Evolutionary conservation across 2,888 invertebrate species (phyloP).

Genomic region (Aspidapion aeneum): DNA sequence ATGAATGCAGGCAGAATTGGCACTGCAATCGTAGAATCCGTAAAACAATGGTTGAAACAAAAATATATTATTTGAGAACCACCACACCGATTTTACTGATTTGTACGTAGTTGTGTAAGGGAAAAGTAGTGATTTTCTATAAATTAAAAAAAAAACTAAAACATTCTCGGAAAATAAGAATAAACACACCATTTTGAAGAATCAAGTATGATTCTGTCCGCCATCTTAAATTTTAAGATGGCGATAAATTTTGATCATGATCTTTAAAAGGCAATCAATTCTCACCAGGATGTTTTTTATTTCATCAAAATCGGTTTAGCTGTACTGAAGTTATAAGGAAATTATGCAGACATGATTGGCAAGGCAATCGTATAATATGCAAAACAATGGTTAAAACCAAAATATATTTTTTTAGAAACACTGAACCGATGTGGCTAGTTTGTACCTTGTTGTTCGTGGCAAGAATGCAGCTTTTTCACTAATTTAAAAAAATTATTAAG

Average conservation of each 20-base stretch:
- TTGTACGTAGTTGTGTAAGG: not conserved
- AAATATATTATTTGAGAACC: not conserved
- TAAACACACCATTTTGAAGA: not conserved
- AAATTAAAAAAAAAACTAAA: no score
- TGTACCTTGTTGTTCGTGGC: no score
- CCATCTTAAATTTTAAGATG: not conserved
- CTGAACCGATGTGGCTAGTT: not conserved
- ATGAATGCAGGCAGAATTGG: no score
- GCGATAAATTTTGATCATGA: not conserved
- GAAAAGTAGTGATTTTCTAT: not conserved
- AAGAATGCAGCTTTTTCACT: no score
- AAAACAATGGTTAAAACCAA: not conserved
- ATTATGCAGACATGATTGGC: no score
- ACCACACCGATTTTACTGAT: not conserved
- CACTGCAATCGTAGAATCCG: no score
- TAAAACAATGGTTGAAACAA: not conserved
- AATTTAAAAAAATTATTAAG: no score
- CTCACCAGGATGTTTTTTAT: not conserved
- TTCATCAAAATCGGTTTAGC: not conserved
- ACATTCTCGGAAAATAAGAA: not conserved
- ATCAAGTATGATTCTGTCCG: not conserved
- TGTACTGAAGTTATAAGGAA: no score
- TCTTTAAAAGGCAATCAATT: no score
- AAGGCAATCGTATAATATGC: not conserved
- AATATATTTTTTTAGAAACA: not conserved